phyloP scores from a whole-genome alignment of 2,888 invertebrate genomes.

The Trichacis sp. region DNA sequence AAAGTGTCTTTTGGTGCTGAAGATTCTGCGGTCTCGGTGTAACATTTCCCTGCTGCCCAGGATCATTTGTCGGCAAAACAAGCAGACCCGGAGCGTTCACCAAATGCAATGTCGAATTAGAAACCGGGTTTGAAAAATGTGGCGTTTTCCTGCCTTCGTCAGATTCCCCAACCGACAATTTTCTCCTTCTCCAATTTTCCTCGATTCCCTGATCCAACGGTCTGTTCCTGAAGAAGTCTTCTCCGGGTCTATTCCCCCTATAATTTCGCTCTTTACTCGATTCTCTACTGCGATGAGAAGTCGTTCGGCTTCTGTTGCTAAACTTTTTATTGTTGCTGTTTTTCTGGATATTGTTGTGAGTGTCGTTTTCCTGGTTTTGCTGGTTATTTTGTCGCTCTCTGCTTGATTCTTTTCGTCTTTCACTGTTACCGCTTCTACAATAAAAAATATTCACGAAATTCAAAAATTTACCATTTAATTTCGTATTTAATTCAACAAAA shows the following conservation, averaged over 20 bases:
- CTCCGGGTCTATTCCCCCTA: slow-evolving; percentile 57
- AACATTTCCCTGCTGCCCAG: slow-evolving; percentile 45
- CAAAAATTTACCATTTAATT: too few relatives aligned
- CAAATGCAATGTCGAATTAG: slow-evolving; percentile 48
- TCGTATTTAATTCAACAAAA: too few relatives aligned
- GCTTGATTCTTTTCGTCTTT: slow-evolving; percentile 58
- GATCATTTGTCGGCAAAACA: slow-evolving; percentile 62
- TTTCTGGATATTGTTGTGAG: slow-evolving; percentile 59
- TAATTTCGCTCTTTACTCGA: slow-evolving; percentile 69
- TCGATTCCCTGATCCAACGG: slow-evolving; percentile 18
- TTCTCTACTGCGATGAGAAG: slow-evolving; percentile 66
- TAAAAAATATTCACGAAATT: slow-evolving; percentile 7
- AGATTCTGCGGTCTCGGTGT: slow-evolving; percentile 48
- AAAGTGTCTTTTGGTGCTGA: slow-evolving; percentile 71
- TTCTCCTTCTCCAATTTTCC: slow-evolving; percentile 64
- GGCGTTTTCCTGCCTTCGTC: slow-evolving; percentile 60
- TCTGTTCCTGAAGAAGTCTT: slow-evolving; percentile 59
- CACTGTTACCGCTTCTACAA: slow-evolving; percentile 58
- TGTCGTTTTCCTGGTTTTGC: slow-evolving; percentile 64
- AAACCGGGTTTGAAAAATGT: slow-evolving; percentile 44
- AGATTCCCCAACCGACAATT: slow-evolving; percentile 60
- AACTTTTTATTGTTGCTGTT: slow-evolving; percentile 53
- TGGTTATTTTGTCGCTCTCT: slow-evolving; percentile 65
- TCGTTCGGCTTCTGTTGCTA: slow-evolving; percentile 58
- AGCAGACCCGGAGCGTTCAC: slow-evolving; percentile 66